phyloP scores from a whole-genome alignment of 2,113 vertebrate genomes.

The Tychaedon coryphoeus region DNA sequence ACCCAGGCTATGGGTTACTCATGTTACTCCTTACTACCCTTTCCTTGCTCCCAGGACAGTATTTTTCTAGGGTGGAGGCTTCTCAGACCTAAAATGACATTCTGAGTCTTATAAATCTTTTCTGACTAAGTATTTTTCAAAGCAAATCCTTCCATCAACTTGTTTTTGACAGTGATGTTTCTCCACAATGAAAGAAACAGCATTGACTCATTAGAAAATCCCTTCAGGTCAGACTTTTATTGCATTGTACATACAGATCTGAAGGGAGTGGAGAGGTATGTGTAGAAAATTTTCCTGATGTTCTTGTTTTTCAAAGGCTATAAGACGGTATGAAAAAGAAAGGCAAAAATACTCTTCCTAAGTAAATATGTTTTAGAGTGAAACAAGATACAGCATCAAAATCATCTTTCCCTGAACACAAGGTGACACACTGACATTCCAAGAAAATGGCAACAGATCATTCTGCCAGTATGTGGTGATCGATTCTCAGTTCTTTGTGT shows the following conservation, averaged over 20 bases:
- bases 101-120: not conserved
- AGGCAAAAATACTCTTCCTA: not conserved
- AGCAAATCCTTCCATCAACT: not conserved
- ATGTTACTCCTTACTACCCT: not conserved
- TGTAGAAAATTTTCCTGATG: not conserved
- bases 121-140: not conserved
- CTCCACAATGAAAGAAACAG: not conserved
- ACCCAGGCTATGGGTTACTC: not conserved
- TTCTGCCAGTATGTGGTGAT: not conserved
- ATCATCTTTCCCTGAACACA: not conserved
- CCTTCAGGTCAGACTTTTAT: not conserved
- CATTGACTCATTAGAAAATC: not conserved
- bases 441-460: not conserved
- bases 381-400: not conserved
- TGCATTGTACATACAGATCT: not conserved
- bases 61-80: not conserved
- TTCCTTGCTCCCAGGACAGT: not conserved
- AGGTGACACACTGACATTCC: not conserved
- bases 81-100: not conserved
- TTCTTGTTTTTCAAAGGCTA: not conserved
- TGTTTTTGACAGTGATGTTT: not conserved
- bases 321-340: not conserved
- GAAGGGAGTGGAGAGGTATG: not conserved
- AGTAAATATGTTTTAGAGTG: not conserved
- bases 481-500: not conserved